Base-by-base conservation (phyloP, 2,888 invertebrate species). In the Orchestes rusci region DNA sequence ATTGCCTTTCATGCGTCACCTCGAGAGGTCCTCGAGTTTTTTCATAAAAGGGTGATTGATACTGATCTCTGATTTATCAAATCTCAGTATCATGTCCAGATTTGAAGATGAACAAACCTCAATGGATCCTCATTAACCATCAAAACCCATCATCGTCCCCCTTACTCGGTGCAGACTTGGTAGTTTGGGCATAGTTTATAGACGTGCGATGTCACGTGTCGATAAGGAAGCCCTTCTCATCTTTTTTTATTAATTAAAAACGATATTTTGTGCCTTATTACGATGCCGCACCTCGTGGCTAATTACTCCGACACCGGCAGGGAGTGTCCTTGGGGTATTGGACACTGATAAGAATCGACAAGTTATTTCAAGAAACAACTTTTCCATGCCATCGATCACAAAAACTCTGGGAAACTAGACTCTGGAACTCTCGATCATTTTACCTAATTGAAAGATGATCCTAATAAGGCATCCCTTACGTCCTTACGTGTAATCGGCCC, bases 381-480 rank as follows among this genome's bases (percentile, higher is more conserved):
- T n/a, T n/a, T n/a, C n/a, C n/a, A 28, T 30, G 28, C n/a, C 46
- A 46, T 46, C 46, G 39, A 46, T 46, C 46, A 46, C 29, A 16
- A 23, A 23, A 7, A 10, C 23, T 5, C 5, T 5, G 5, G 23
- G 66, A 60, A 66, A 67, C 64, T 58, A 59, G 65, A 67, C 64
- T 60, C 65, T 58, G 45, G 53, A 59, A 60, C 64, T 66, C 65
- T 67, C 67, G 63, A 68, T 67, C 67, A 66, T 64, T 54, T 55
- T 46, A 46, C 64, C 64, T 68, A 68, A 68, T 67, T 67, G 68
- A 68, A 68, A 68, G 63, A 59, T 60, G 65, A 68, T 62, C 59
- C 62, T 46, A 46, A 50, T 46, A 46, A 50, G 50, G 43, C 33
- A 50, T 46, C 43, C 50, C 49, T 31, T 43, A 39, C 44, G 37